A percentile compares a stretch with the other conserved stretches of the same genome.
These are phyloP conservation scores for Hydractinia symbiolongicarpus DNA, from an alignment of 30 jellyfish, hydroid and myxozoan genomes.

Conservation along the genomic window DNA sequence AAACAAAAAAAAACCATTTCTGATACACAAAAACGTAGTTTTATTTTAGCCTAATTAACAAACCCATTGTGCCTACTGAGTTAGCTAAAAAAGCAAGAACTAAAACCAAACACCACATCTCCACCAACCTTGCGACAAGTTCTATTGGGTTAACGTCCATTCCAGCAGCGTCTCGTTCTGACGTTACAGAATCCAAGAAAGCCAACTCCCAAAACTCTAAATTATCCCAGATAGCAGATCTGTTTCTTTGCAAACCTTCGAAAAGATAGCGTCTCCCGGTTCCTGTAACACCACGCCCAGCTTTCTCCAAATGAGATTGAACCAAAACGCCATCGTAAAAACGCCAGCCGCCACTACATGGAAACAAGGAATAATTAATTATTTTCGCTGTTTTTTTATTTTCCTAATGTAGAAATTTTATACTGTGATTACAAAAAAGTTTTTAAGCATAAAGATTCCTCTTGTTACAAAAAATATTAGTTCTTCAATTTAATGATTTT, in stretches of 20 bases:
- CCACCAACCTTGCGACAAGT: slow-evolving; percentile 54
- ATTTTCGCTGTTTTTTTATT: not conserved
- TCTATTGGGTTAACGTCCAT: slow-evolving; percentile 76
- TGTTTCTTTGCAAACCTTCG: slow-evolving; percentile 67
- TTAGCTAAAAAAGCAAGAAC: not conserved
- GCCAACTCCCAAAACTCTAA: slow-evolving; percentile 81
- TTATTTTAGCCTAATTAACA: not conserved
- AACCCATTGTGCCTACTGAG: not conserved
- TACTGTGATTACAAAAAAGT: no score
- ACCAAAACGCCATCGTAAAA: slow-evolving; percentile 38
- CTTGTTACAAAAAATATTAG: no score
- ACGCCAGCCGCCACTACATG: slow-evolving; percentile 57
- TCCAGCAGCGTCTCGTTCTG: slow-evolving; percentile 90
- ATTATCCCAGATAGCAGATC: slow-evolving; percentile 70
- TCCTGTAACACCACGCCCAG: slow-evolving; percentile 86
- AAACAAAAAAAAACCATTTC: no score
- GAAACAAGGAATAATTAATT: not conserved
- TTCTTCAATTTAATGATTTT: no score
- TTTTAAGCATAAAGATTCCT: no score
- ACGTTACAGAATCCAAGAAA: slow-evolving; percentile 82
- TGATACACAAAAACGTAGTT: no score
- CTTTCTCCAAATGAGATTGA: slow-evolving; percentile 61
- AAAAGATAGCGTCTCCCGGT: slow-evolving; percentile 83
- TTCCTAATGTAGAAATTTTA: no score
- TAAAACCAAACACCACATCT: not conserved